Evolutionary conservation across 2,888 invertebrate species (phyloP).

Genomic region (Nowickia ferox): DNA sequence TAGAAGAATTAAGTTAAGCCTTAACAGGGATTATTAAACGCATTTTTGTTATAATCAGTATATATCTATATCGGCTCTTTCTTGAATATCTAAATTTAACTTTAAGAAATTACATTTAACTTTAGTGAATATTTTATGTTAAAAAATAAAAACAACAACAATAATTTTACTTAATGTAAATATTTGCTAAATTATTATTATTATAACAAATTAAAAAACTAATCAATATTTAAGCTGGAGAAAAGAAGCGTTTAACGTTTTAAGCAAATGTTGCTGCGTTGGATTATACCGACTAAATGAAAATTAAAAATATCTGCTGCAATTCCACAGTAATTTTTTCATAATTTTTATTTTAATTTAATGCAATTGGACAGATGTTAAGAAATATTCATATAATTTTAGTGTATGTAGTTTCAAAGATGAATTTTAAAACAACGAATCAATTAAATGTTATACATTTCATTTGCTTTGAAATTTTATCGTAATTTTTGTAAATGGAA

Average conservation of each 20-base stretch:
- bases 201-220: slow-evolving; percentile 2
- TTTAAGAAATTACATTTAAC: slow-evolving; percentile 31
- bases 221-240: slow-evolving; percentile 2
- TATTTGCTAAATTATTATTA: slow-evolving; percentile 71
- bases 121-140: slow-evolving; percentile 40
- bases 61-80: not conserved
- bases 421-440: slow-evolving; percentile 17
- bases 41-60: not conserved
- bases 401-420: not conserved
- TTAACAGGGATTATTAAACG: not conserved
- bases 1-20: not conserved
- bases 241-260: slow-evolving; percentile 46
- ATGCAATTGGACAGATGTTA: not conserved
- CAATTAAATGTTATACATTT: slow-evolving; percentile 61
- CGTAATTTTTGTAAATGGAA: slow-evolving; percentile 31
- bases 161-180: slow-evolving; percentile 80
- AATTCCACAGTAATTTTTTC: slow-evolving; percentile 12
- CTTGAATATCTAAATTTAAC: slow-evolving; percentile 23
- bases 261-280: not conserved
- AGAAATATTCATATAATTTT: not conserved
- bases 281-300: not conserved
- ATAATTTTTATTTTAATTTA: not conserved
- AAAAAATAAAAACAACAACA: slow-evolving; percentile 49
- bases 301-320: slow-evolving; percentile 16
- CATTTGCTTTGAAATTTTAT: slow-evolving; percentile 50